Percentiles rank a stretch among this genome's conserved stretches.
Conservation (phyloP, 2,888 invertebrate species). For the Dynastes hyllus region DNA sequence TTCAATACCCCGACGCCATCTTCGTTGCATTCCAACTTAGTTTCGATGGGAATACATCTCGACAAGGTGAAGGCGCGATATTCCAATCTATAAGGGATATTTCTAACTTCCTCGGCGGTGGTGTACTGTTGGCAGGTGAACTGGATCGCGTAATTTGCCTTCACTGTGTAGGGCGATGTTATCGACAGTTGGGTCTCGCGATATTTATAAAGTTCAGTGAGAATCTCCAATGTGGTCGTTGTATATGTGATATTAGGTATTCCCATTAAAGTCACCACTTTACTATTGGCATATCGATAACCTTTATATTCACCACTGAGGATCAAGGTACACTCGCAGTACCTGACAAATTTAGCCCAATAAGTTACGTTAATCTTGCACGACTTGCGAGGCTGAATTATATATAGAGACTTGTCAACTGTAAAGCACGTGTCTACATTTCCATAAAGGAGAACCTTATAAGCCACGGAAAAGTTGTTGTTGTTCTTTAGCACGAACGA, state of each 20-base stretch:
- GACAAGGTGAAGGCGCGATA: neutral
- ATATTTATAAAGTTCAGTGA: conserved; percentile 7
- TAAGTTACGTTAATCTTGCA: conserved; percentile 19
- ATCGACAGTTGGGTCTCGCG: conserved; percentile 3
- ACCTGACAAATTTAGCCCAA: conserved; percentile 36
- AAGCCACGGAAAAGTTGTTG: conserved; percentile 32
- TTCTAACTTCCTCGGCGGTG: neutral
- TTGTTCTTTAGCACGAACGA: conserved; percentile 21
- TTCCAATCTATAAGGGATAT: neutral
- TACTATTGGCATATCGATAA: conserved; percentile 42
- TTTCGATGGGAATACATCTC: neutral
- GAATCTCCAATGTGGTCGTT: neutral
- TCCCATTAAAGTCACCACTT: conserved; percentile 29
- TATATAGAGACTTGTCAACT: neutral
- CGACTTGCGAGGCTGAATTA: conserved; percentile 1
- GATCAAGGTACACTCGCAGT: neutral
- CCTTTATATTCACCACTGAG: conserved; percentile 45
- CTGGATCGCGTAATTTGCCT: conserved; percentile 29
- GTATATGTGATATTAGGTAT: conserved; percentile 16
- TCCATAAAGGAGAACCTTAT: conserved; percentile 9
- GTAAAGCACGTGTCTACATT: conserved; percentile 17
- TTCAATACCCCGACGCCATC: conserved; percentile 1
- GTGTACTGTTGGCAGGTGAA: neutral
- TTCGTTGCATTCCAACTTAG: neutral
- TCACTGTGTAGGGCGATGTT: conserved; percentile 35